These are phyloP conservation scores for Recurvirostra avosetta DNA, from an alignment of 2,113 vertebrate species.

Conservation along the genomic window DNA sequence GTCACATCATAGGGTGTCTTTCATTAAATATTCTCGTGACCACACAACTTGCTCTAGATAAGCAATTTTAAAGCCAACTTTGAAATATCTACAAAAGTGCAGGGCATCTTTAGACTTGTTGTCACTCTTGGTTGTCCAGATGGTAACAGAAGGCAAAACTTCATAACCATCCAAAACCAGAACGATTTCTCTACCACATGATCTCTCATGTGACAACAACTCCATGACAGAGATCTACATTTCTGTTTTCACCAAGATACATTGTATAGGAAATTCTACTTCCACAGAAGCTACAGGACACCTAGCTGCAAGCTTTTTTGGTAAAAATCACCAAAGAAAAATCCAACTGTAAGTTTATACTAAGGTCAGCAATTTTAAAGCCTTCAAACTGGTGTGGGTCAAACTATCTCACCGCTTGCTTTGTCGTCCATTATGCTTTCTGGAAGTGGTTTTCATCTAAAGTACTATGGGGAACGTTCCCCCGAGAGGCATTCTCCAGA, in stretches of 20 bases:
- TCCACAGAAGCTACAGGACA: neutral
- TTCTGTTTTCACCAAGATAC: neutral
- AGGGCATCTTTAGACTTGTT: neutral
- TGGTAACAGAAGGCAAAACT: neutral
- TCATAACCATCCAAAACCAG: neutral
- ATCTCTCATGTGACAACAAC: neutral
- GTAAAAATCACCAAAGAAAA: neutral
- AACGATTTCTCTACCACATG: neutral
- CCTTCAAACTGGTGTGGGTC: slow-evolving; percentile 20
- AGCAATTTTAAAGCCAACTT: neutral
- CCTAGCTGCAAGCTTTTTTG: neutral
- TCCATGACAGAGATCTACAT: neutral
- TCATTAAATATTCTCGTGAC: neutral
- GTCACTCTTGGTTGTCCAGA: neutral
- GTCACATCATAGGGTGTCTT: neutral
- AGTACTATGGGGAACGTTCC: neutral
- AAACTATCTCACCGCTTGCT: slow-evolving; percentile 3
- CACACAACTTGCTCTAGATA: neutral
- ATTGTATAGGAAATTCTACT: neutral
- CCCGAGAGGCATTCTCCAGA: neutral
- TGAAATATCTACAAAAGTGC: neutral
- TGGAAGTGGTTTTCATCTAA: slow-evolving; percentile 18
- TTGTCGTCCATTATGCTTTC: neutral
- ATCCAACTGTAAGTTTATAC: neutral
- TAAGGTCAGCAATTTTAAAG: slow-evolving; percentile 32